These are phyloP conservation scores for Hofmannophila pseudospretella DNA, from an alignment of 2,888 invertebrate genomes.

Conservation along the genomic window DNA sequence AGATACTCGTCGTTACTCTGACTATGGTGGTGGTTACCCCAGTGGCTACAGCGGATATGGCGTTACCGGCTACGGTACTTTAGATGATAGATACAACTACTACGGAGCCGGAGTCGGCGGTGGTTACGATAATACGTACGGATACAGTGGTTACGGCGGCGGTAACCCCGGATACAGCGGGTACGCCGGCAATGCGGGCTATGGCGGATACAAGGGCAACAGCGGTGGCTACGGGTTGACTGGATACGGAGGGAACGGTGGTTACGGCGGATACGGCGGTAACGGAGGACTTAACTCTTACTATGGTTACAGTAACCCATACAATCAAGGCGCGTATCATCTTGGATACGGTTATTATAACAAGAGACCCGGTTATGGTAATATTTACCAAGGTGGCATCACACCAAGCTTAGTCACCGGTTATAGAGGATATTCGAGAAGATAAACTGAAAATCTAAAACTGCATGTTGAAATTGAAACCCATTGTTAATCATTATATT, in stretches of 20 bases:
- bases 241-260: constrained; percentile 18
- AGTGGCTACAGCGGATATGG: constrained; percentile 28
- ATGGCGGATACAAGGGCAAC: constrained; percentile 16
- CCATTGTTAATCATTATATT: too few species aligned
- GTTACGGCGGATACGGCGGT: constrained; percentile 79
- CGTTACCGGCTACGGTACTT: constrained; percentile 7
- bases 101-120: constrained; percentile 18
- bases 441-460: constrained; percentile 23
- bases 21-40: constrained; percentile 51
- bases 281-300: constrained; percentile 79
- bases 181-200: constrained; percentile 14
- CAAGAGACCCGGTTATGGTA: constrained; percentile 50
- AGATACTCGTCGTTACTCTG: constrained; percentile 22
- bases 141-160: constrained; percentile 20
- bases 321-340: constrained; percentile 73
- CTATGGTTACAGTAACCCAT: constrained; percentile 76
- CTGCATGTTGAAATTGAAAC: too few species aligned
- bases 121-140: constrained; percentile 11
- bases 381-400: constrained; percentile 58
- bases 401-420: constrained; percentile 70
- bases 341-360: constrained; percentile 79
- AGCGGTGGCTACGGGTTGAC: constrained; percentile 18
- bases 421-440: constrained; percentile 70
- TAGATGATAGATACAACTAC: constrained; percentile 8
- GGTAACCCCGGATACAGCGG: constrained; percentile 21